phyloP scores from a whole-genome alignment of 2,797 vertebrate genomes.

The Chloroceryle amazona region DNA sequence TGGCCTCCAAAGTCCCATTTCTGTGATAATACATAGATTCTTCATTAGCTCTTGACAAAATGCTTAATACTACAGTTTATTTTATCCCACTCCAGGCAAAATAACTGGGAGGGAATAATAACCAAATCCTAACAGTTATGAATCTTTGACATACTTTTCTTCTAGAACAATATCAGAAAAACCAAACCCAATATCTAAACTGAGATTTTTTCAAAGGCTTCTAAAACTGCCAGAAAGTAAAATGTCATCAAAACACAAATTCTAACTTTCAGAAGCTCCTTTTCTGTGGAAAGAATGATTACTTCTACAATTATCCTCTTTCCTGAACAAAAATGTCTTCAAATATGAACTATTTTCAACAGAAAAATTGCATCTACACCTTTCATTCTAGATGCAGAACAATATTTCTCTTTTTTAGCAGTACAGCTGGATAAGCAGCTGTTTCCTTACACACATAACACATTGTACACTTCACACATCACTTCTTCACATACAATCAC shows the following conservation, averaged over 20 bases:
- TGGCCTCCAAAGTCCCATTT: not conserved
- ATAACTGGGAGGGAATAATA: not conserved
- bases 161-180: not conserved
- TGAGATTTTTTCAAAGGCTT: not conserved
- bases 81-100: not conserved
- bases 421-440: not conserved
- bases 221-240: not conserved
- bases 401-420: not conserved
- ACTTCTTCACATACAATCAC: not conserved
- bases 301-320: not conserved
- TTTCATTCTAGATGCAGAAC: not conserved
- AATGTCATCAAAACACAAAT: not conserved
- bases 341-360: not conserved
- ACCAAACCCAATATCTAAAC: not conserved
- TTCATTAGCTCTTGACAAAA: slow-evolving; percentile 25
- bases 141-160: not conserved
- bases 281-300: not conserved
- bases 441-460: not conserved
- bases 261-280: not conserved
- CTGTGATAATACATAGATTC: not conserved
- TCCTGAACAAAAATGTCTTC: not conserved
- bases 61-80: not conserved
- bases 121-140: not conserved
- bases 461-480: not conserved
- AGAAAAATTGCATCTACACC: not conserved